Evolutionary conservation across 2,888 invertebrate genomes (phyloP).

Genomic region (Phyllotreta striolata): DNA sequence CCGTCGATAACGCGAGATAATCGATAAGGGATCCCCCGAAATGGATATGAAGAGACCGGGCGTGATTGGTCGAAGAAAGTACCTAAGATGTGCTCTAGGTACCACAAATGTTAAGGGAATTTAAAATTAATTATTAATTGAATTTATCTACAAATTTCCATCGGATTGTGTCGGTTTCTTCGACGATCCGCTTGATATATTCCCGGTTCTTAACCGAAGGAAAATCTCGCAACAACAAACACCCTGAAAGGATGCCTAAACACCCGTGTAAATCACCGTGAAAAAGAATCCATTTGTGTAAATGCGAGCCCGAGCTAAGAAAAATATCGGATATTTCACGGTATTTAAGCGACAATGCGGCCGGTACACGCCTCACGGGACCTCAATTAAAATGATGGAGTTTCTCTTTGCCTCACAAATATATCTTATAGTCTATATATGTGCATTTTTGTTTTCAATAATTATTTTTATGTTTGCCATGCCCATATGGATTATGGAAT

Average conservation of each 20-base stretch:
- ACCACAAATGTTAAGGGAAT: too few relatives aligned
- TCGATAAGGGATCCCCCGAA: not conserved
- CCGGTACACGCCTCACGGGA: constrained; percentile 35
- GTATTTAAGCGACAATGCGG: constrained; percentile 43
- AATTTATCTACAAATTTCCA: not conserved
- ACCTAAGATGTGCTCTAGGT: too few relatives aligned
- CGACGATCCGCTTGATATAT: constrained; percentile 24
- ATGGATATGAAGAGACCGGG: not conserved
- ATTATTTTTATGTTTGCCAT: too few relatives aligned
- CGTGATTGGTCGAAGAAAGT: not conserved
- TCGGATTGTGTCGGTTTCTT: constrained; percentile 10
- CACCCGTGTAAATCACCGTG: constrained; percentile 39
- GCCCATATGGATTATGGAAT: too few relatives aligned
- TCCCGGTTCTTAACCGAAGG: constrained; percentile 33
- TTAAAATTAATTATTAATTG: too few relatives aligned
- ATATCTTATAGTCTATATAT: too few relatives aligned
- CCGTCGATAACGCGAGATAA: not conserved
- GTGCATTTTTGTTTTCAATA: too few relatives aligned
- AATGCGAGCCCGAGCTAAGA: constrained; percentile 34
- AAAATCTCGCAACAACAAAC: constrained; percentile 29
- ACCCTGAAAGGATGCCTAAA: constrained; percentile 36
- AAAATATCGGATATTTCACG: constrained; percentile 40
- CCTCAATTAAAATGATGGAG: constrained; percentile 50
- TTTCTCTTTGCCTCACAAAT: constrained; percentile 41
- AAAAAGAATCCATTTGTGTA: constrained; percentile 45